These are phyloP conservation scores for Diabrotica balteata DNA, from an alignment of 2,888 invertebrate species.

Conservation along the genomic window DNA sequence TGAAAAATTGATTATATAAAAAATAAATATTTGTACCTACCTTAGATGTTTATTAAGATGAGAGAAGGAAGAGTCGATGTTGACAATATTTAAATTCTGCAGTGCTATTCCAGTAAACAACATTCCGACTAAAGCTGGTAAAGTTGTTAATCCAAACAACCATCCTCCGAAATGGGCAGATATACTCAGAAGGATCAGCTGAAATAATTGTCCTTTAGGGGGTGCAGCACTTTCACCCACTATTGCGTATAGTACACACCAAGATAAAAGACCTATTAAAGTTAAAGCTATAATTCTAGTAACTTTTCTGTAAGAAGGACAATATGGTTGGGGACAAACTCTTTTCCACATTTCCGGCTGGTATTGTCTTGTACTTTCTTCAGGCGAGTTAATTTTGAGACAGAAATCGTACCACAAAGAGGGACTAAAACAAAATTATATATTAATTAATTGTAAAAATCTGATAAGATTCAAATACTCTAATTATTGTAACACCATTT, in stretches of 20 bases:
- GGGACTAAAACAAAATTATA: constrained; percentile 55
- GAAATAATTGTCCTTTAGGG: constrained; percentile 82
- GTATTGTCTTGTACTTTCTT: constrained; percentile 63
- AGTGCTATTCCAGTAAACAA: constrained; percentile 80
- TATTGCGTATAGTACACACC: constrained; percentile 79
- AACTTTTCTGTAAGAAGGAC: constrained; percentile 82
- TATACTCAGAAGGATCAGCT: constrained; percentile 77
- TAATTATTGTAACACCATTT: too few species aligned
- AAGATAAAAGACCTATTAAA: constrained; percentile 71
- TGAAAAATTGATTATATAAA: too few species aligned
- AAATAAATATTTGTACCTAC: constrained; percentile 57
- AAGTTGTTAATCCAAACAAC: constrained; percentile 77
- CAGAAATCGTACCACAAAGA: constrained; percentile 87
- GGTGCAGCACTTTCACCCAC: constrained; percentile 81
- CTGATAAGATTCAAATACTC: too few species aligned
- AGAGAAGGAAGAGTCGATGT: constrained; percentile 69
- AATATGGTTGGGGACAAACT: constrained; percentile 83
- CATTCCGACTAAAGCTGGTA: constrained; percentile 89
- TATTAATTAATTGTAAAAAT: too few species aligned
- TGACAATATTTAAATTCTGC: constrained; percentile 77
- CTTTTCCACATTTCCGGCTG: constrained; percentile 83
- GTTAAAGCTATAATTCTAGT: constrained; percentile 76
- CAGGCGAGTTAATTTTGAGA: constrained; percentile 75
- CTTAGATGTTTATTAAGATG: constrained; percentile 75
- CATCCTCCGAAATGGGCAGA: constrained; percentile 84